Percentiles rank a stretch among this genome's conserved stretches.
Conservation (phyloP, 2,113 vertebrate genomes). For the Cheirogaleus medius region DNA sequence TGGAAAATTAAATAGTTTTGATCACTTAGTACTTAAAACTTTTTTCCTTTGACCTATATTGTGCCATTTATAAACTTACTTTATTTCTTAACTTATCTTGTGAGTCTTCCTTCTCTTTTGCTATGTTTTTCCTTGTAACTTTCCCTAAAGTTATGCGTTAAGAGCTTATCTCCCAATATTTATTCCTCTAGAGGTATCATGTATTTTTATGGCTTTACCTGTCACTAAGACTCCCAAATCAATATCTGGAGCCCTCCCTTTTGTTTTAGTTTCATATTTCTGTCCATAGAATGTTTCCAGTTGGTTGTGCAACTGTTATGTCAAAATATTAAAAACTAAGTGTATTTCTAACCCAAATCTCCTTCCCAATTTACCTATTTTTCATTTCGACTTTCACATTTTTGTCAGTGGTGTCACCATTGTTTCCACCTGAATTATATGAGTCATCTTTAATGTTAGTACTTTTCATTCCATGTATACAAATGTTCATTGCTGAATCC, state of each 20-base stretch:
- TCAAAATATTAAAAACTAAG: slow-evolving; percentile 23
- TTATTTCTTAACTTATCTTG: background rate
- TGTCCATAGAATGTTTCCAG: background rate
- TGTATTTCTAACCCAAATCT: slow-evolving; percentile 22
- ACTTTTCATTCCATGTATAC: background rate
- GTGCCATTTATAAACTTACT: background rate
- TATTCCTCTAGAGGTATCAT: background rate
- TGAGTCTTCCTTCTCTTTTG: background rate
- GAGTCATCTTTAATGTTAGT: background rate
- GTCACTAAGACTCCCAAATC: background rate
- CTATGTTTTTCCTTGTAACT: background rate
- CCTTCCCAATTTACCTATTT: background rate
- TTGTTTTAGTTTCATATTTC: slow-evolving; percentile 15
- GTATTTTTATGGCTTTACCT: slow-evolving; percentile 13
- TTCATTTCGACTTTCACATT: background rate
- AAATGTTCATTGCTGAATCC: slow-evolving; percentile 1
- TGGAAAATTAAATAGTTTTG: slow-evolving; percentile 16
- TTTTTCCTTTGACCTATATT: background rate
- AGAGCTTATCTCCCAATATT: background rate
- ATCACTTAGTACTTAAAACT: background rate
- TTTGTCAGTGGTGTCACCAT: background rate
- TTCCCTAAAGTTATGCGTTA: background rate
- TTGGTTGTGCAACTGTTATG: background rate
- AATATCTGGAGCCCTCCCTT: background rate
- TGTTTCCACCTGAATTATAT: slow-evolving; percentile 14